phyloP scores from a whole-genome alignment of 1,140 invertebrate species.

The Cherax quadricarinatus region DNA sequence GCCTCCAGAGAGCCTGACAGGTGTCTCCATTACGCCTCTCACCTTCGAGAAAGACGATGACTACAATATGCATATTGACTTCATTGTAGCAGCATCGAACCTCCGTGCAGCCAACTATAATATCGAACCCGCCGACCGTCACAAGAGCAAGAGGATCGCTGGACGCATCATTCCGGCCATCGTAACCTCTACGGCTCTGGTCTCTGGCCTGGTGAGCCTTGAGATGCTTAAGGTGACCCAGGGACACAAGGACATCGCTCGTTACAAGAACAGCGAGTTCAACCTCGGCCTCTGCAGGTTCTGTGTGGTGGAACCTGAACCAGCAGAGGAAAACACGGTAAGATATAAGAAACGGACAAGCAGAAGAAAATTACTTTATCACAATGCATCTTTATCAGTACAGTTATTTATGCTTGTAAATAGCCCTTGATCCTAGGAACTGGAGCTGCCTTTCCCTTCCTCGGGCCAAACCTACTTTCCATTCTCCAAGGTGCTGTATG shows the following conservation, averaged over 20 bases:
- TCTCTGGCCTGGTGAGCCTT: conserved; percentile 94
- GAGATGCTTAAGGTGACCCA: conserved; percentile 94
- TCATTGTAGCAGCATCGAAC: conserved; percentile 98
- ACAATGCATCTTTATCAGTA: not conserved
- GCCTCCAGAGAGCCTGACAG: conserved; percentile 46
- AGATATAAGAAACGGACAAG: conserved; percentile 54
- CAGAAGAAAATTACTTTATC: not conserved
- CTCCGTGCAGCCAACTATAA: conserved; percentile 96
- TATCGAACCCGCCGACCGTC: conserved; percentile 94
- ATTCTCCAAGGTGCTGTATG: too few species aligned
- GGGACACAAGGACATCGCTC: conserved; percentile 82
- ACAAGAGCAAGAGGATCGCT: conserved; percentile 88
- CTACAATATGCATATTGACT: conserved; percentile 98
- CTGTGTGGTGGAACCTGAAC: conserved; percentile 96
- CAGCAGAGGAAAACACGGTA: conserved; percentile 88
- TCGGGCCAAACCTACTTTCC: too few species aligned
- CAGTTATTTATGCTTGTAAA: not conserved
- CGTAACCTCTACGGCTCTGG: conserved; percentile 97
- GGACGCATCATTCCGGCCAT: conserved; percentile 99
- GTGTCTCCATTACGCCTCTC: conserved; percentile 84
- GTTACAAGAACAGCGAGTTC: conserved; percentile 97
- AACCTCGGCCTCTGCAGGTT: conserved; percentile 98
- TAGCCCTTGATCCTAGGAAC: too few species aligned
- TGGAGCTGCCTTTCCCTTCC: too few species aligned
- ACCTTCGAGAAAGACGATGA: conserved; percentile 99